Evolutionary conservation across 1,140 invertebrate species (phyloP).

Genomic region (Proctacanthus coquilletti): DNA sequence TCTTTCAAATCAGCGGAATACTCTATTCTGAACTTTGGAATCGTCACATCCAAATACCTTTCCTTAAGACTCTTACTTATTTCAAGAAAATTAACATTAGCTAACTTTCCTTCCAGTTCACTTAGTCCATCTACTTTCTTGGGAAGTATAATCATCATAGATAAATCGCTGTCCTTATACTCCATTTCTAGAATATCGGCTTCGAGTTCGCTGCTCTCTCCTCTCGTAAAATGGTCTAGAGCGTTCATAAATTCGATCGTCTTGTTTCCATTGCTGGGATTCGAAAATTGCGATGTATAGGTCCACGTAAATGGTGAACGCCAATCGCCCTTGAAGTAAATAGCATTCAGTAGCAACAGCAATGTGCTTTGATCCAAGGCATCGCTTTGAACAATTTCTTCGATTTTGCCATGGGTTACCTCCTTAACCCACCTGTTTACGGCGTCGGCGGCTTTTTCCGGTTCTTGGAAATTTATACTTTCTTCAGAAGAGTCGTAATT

Average conservation of each 20-base stretch:
- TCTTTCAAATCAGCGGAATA: constrained; percentile 39
- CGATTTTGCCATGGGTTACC: constrained; percentile 41
- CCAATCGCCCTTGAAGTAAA: constrained; percentile 40
- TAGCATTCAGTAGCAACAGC: constrained; percentile 45
- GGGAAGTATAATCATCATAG: constrained; percentile 42
- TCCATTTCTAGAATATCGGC: constrained; percentile 19
- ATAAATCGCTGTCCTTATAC: constrained; percentile 35
- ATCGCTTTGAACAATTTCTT: constrained; percentile 33
- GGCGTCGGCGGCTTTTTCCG: constrained; percentile 17
- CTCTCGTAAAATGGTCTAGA: constrained; percentile 27
- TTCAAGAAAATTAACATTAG: constrained; percentile 27
- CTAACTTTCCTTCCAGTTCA: constrained; percentile 35
- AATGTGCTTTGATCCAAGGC: constrained; percentile 18
- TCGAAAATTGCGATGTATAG: constrained; percentile 30
- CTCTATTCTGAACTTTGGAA: constrained; percentile 62
- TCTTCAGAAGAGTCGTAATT: constrained; percentile 24
- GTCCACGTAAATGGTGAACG: constrained; percentile 24
- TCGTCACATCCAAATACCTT: constrained; percentile 32
- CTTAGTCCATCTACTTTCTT: constrained; percentile 33
- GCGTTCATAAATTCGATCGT: constrained; percentile 32
- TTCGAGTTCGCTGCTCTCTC: constrained; percentile 21
- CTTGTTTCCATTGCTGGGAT: constrained; percentile 21
- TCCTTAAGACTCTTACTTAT: constrained; percentile 15
- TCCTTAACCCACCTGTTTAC: constrained; percentile 44
- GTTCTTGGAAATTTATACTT: constrained; percentile 30